These are phyloP conservation scores for Hyperoplus immaculatus DNA, from an alignment of 2,797 vertebrate genomes.

Conservation along the genomic window DNA sequence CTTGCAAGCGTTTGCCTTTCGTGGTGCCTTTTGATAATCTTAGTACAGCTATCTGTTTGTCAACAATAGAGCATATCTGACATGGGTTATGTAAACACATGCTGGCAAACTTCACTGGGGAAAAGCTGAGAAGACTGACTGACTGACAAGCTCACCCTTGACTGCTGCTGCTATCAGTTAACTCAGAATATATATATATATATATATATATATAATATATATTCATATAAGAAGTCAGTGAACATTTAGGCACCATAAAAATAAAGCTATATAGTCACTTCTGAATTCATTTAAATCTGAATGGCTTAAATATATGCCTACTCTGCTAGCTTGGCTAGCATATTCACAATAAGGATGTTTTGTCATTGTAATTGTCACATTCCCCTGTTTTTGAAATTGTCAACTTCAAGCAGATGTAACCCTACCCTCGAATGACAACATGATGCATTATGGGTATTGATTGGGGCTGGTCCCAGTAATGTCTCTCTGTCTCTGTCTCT, in stretches of 20 bases:
- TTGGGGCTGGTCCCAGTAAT: neutral
- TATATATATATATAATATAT: too few species aligned
- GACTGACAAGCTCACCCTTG: neutral
- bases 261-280: neutral
- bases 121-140: neutral
- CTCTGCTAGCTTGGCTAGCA: neutral
- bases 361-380: neutral
- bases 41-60: slow-evolving; percentile 42
- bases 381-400: neutral
- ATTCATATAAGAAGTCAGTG: neutral
- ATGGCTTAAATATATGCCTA: neutral
- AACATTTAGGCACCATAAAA: neutral
- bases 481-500: neutral
- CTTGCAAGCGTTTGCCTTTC: too few species aligned
- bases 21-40: slow-evolving; percentile 6
- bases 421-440: neutral
- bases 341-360: neutral
- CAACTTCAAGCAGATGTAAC: neutral
- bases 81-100: slow-evolving; percentile 12
- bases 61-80: slow-evolving; percentile 25
- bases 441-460: neutral
- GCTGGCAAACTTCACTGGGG: neutral
- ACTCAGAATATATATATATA: neutral
- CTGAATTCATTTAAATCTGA: neutral
- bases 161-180: neutral